These are phyloP conservation scores for Leptobrachium leishanense DNA, from an alignment of 2,113 vertebrate species.

Conservation along the genomic window DNA sequence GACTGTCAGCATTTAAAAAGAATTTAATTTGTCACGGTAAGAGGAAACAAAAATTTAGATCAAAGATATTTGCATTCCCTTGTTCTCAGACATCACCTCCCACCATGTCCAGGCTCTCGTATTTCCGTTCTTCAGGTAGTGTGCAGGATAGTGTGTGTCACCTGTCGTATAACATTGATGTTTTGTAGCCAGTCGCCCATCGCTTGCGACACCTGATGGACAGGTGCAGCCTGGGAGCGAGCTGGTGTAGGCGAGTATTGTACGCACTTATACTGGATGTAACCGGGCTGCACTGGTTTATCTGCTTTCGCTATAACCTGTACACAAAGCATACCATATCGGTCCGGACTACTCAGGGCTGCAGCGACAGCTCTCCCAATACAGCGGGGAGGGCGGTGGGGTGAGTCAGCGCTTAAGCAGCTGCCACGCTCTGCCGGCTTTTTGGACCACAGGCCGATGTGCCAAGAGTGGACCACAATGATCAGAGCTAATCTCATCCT, in stretches of 20 bases:
- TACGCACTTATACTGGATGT: conserved; percentile 19
- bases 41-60: too few relatives aligned
- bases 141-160: background rate
- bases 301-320: conserved; percentile 29
- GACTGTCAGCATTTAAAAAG: too few relatives aligned
- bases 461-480: too few relatives aligned
- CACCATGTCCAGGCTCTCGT: too few relatives aligned
- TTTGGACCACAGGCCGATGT: too few relatives aligned
- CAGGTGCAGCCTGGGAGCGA: background rate
- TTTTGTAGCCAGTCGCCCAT: too few relatives aligned
- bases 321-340: background rate
- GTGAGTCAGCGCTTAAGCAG: background rate
- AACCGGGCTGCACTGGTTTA: conserved; percentile 21
- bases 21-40: too few relatives aligned
- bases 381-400: background rate
- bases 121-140: too few relatives aligned
- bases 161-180: too few relatives aligned
- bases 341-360: background rate
- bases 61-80: too few relatives aligned
- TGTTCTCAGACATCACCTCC: too few relatives aligned
- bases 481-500: too few relatives aligned
- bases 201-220: background rate
- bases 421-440: background rate
- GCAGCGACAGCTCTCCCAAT: background rate
- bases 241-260: background rate